Evolutionary conservation across 2,888 invertebrate species (phyloP).

Genomic region (Sesamia inferens): DNA sequence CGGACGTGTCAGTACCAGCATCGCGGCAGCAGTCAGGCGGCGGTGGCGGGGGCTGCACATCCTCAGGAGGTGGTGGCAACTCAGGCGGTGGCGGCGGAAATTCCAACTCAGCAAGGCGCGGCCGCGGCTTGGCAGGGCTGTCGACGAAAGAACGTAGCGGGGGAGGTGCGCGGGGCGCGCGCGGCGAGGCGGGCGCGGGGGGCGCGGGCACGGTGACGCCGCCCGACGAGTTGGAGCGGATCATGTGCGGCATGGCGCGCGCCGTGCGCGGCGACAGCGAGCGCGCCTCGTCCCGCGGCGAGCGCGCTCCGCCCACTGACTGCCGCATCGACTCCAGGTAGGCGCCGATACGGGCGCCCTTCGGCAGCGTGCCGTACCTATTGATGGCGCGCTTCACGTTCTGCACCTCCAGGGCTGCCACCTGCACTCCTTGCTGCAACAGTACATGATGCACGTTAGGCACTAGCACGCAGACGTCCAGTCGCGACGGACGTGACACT

Average conservation of each 20-base stretch:
- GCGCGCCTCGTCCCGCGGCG: conserved; percentile 84
- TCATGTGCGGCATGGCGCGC: conserved; percentile 95
- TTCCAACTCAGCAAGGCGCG: conserved; percentile 94
- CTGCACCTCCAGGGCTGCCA: conserved; percentile 98
- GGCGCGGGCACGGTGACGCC: conserved; percentile 92
- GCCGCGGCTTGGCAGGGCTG: conserved; percentile 93
- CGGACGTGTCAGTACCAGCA: conserved; percentile 87
- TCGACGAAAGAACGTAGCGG: conserved; percentile 91
- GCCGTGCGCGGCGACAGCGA: conserved; percentile 92
- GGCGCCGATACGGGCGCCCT: conserved; percentile 98
- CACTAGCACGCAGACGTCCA: neutral
- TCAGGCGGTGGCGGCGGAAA: conserved; percentile 96
- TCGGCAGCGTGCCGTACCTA: conserved; percentile 98
- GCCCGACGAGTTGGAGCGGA: conserved; percentile 96
- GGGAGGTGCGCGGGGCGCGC: conserved; percentile 79
- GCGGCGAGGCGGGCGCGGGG: conserved; percentile 80
- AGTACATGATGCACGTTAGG: neutral
- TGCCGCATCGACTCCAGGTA: conserved; percentile 98
- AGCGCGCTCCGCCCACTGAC: conserved; percentile 87
- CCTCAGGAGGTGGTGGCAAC: conserved; percentile 94
- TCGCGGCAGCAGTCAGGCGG: conserved; percentile 90
- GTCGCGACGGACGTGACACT: neutral
- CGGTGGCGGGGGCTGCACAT: conserved; percentile 85
- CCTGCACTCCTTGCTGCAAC: conserved; percentile 91
- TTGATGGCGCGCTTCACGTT: conserved; percentile 98